phyloP scores from a whole-genome alignment of 2,113 vertebrate species.

The Cepphus grylle region DNA sequence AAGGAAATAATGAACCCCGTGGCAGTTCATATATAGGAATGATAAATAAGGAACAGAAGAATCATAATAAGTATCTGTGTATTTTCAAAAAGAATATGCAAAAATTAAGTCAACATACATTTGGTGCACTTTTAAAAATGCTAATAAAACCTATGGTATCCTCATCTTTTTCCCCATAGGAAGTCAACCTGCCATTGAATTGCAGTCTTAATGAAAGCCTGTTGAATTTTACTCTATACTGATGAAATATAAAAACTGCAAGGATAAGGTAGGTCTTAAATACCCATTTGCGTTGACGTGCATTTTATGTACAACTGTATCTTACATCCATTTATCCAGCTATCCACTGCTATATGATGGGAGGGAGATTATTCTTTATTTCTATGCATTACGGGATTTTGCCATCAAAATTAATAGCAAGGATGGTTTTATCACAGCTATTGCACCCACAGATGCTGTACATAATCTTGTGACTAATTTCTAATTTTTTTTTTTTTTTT shows the following conservation, averaged over 20 bases:
- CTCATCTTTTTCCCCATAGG: not conserved
- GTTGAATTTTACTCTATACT: not conserved
- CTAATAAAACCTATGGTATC: not conserved
- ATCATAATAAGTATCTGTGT: not conserved
- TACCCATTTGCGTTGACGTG: not conserved
- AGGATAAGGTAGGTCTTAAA: not conserved
- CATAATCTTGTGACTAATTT: constrained; percentile 6
- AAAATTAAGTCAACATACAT: not conserved
- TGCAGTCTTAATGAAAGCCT: not conserved
- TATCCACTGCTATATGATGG: not conserved
- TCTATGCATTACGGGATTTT: not conserved
- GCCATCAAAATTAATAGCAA: not conserved
- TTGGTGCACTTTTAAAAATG: not conserved
- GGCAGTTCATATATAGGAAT: not conserved
- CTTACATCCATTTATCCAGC: not conserved
- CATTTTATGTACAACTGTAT: not conserved
- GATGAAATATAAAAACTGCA: not conserved
- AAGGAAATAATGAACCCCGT: not conserved
- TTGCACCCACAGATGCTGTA: not conserved
- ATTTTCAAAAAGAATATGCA: not conserved
- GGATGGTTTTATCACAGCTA: not conserved
- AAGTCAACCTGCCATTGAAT: not conserved
- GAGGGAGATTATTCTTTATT: not conserved
- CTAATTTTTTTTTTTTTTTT: not conserved
- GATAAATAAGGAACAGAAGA: not conserved